Conservation (phyloP, 2,797 vertebrate species). For the Megaceryle alcyon region DNA sequence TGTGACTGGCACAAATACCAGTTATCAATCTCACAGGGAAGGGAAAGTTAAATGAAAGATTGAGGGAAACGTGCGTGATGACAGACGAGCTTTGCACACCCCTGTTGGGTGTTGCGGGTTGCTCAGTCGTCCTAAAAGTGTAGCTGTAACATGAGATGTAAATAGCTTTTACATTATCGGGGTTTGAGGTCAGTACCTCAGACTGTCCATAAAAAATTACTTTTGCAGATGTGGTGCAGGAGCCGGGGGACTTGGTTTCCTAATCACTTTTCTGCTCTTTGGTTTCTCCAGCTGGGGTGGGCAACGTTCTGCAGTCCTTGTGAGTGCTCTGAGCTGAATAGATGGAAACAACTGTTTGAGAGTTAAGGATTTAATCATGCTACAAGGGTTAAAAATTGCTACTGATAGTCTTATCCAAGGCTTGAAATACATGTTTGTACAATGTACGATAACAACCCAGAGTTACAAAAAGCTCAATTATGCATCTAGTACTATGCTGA, state of each 20-base stretch:
- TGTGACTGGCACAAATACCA: not conserved
- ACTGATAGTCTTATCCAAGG: not conserved
- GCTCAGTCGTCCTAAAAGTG: not conserved
- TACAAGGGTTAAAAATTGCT: constrained; percentile 6
- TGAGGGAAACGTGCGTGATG: not conserved
- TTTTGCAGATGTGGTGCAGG: not conserved
- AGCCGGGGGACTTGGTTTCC: not conserved
- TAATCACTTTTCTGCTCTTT: not conserved
- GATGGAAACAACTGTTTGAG: not conserved
- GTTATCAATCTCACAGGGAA: constrained; percentile 17
- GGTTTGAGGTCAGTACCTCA: constrained; percentile 11
- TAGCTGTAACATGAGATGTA: not conserved
- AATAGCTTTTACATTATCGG: not conserved
- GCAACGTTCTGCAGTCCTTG: not conserved
- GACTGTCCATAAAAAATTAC: not conserved
- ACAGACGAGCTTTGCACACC: not conserved
- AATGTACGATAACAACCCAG: not conserved
- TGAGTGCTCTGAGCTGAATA: not conserved
- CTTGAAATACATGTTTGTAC: not conserved
- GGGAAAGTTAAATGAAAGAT: constrained; percentile 27
- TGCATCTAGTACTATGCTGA: not conserved
- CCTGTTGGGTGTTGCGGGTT: not conserved
- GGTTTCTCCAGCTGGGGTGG: not conserved
- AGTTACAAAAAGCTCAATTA: not conserved
- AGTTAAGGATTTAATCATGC: not conserved